A percentile compares a stretch with the other conserved stretches of the same genome.
Evolutionary conservation across 1,140 invertebrate genomes (phyloP).

Genomic region (Orchesella cincta): DNA sequence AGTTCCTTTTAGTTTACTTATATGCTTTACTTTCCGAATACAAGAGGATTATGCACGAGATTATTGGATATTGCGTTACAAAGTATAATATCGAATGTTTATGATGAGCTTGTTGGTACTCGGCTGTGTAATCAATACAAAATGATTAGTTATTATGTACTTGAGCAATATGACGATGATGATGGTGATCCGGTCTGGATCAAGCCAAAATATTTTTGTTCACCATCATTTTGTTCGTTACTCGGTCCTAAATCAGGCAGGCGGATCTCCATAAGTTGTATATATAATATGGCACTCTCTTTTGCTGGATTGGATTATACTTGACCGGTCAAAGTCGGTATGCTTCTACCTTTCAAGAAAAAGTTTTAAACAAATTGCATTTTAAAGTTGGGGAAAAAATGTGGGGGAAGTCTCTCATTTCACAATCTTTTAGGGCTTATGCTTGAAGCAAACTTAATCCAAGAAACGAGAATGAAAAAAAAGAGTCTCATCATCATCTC

Average conservation of each 20-base stretch:
- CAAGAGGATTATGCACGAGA: too few species aligned
- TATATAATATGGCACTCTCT: not conserved
- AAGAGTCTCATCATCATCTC: not conserved
- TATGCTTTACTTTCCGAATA: too few species aligned
- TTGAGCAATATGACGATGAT: slow-evolving; percentile 22
- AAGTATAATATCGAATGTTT: too few species aligned
- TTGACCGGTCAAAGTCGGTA: not conserved
- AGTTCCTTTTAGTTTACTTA: not conserved
- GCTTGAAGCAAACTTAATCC: slow-evolving; percentile 15
- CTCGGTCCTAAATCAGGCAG: slow-evolving; percentile 6
- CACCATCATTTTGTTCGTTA: not conserved
- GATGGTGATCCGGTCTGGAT: slow-evolving; percentile 5
- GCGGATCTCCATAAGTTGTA: not conserved
- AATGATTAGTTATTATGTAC: slow-evolving; percentile 24
- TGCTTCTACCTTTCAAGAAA: not conserved
- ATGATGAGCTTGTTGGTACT: too few species aligned
- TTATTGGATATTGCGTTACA: too few species aligned
- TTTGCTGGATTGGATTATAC: not conserved
- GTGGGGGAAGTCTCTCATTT: slow-evolving; percentile 4
- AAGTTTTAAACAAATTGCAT: not conserved
- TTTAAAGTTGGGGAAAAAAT: slow-evolving; percentile 6
- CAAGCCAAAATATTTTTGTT: too few species aligned
- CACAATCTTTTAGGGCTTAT: slow-evolving; percentile 22
- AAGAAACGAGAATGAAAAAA: not conserved
- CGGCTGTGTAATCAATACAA: slow-evolving; percentile 26